Evolutionary conservation across 2,888 invertebrate genomes (phyloP).

Genomic region (Embidobia sp.): DNA sequence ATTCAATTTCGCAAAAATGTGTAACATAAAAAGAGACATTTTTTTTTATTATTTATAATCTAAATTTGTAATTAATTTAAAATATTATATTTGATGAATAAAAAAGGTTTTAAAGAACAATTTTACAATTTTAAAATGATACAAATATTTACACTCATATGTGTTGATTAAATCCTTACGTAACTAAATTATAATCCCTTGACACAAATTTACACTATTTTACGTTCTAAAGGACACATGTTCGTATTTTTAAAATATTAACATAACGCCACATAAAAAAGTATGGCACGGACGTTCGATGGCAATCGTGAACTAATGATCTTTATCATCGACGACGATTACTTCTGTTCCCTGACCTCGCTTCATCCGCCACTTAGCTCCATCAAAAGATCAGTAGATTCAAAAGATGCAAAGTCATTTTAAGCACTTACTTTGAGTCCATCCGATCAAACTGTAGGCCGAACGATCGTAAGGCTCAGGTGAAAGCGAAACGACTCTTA

Average conservation of each 20-base stretch:
- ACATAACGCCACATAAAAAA: conserved; percentile 18
- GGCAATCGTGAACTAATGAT: conserved; percentile 48
- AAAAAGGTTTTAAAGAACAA: too few species aligned
- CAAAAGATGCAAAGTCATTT: conserved; percentile 63
- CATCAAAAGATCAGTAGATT: conserved; percentile 61
- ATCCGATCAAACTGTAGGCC: conserved; percentile 52
- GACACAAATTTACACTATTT: too few species aligned
- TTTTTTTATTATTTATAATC: too few species aligned
- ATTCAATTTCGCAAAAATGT: not conserved
- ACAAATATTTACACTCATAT: too few species aligned
- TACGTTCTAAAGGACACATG: not conserved
- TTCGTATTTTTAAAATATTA: conserved; percentile 12
- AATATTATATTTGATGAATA: too few species aligned
- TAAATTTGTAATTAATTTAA: not conserved
- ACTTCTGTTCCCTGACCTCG: conserved; percentile 66
- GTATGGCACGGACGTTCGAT: conserved; percentile 22
- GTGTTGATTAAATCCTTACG: too few species aligned
- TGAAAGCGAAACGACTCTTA: conserved; percentile 68
- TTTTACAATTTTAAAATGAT: too few species aligned
- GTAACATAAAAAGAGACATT: too few species aligned
- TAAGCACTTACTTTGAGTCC: conserved; percentile 59
- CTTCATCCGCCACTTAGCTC: conserved; percentile 64
- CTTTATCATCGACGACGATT: conserved; percentile 61
- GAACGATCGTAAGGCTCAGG: conserved; percentile 55
- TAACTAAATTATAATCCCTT: not conserved